Evolutionary conservation across 2,888 invertebrate genomes (phyloP).

Genomic region (Thalpophila matura): DNA sequence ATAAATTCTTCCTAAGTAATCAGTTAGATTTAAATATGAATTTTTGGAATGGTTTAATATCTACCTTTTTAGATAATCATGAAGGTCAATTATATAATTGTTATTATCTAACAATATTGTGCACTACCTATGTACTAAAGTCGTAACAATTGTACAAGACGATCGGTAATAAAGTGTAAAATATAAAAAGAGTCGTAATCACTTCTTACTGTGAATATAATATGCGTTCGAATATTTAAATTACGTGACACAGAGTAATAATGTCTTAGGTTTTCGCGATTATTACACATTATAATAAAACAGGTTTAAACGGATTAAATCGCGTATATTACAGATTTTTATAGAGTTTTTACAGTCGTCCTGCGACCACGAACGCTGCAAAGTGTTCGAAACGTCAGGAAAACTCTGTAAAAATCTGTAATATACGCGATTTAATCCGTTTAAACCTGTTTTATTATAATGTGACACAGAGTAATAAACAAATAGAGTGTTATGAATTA

Average conservation of each 20-base stretch:
- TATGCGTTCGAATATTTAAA: conserved; percentile 35
- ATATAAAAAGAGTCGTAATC: conserved; percentile 20
- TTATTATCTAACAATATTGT: conserved; percentile 15
- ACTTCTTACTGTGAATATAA: conserved; percentile 28
- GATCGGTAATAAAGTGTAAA: conserved; percentile 8
- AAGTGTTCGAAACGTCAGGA: too few relatives aligned
- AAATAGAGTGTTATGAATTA: conserved; percentile 15
- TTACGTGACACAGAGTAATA: conserved; percentile 23
- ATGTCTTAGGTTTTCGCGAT: too few relatives aligned
- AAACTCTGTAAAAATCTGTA: too few relatives aligned
- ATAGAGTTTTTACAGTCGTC: too few relatives aligned
- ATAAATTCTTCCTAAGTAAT: conserved; percentile 4
- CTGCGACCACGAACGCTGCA: too few relatives aligned
- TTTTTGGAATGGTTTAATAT: conserved; percentile 46
- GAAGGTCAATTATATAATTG: conserved; percentile 13
- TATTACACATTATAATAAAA: too few relatives aligned
- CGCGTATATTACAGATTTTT: too few relatives aligned
- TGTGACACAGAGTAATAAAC: conserved; percentile 20
- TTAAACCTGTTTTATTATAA: too few relatives aligned
- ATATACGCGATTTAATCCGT: too few relatives aligned
- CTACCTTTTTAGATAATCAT: conserved; percentile 3
- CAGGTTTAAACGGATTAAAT: too few relatives aligned
- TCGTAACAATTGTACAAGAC: conserved; percentile 16
- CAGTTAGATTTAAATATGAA: conserved; percentile 5
- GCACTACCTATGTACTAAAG: conserved; percentile 20